Conservation (phyloP, 1,140 invertebrate genomes). For the Helicoverpa armigera region DNA sequence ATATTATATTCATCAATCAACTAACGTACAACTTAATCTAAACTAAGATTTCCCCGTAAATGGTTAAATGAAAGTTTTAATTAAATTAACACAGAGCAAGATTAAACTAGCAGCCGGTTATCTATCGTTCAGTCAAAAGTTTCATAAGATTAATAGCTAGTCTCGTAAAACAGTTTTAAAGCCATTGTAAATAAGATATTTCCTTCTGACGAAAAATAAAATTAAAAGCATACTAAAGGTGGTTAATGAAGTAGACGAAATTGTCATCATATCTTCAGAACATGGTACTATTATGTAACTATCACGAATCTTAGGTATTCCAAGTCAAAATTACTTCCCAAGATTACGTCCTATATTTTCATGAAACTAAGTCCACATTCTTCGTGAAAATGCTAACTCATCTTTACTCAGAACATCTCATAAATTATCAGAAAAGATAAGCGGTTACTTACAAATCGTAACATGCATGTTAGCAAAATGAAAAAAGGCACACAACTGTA, state of each 20-base stretch:
- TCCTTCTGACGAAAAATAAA: neutral
- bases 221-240: too few species aligned
- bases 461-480: neutral
- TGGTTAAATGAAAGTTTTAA: slow-evolving; percentile 28
- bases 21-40: neutral
- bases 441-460: too few species aligned
- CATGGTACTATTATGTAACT: too few species aligned
- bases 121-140: slow-evolving; percentile 28
- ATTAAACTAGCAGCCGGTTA: slow-evolving; percentile 29
- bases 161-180: slow-evolving; percentile 12
- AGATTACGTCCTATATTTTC: too few species aligned
- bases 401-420: too few species aligned
- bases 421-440: too few species aligned
- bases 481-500: neutral
- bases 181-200: neutral
- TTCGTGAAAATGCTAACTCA: too few species aligned
- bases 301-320: too few species aligned
- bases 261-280: too few species aligned
- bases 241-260: too few species aligned
- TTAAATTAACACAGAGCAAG: slow-evolving; percentile 27
- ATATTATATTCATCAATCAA: slow-evolving; percentile 18
- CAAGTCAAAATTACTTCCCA: too few species aligned
- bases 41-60: slow-evolving; percentile 29
- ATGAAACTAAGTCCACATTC: too few species aligned
- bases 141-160: slow-evolving; percentile 1